Evolutionary conservation across 2,113 vertebrate genomes (phyloP).

Genomic region (Brachyhypopomus occidentalis): DNA sequence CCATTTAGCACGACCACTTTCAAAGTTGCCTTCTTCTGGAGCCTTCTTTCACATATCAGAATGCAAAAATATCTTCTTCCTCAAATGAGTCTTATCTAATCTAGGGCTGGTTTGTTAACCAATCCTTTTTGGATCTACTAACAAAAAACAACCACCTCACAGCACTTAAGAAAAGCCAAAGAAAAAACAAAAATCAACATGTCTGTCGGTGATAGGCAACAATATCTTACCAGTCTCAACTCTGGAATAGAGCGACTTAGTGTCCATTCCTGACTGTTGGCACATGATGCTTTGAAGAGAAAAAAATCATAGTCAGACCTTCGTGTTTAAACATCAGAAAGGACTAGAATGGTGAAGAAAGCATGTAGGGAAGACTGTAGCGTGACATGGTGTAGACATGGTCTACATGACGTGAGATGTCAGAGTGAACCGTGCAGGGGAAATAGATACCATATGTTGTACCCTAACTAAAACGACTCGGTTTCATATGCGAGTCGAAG

Average conservation of each 20-base stretch:
- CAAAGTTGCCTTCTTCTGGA: not conserved
- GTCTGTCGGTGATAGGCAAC: not conserved
- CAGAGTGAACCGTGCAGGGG: not conserved
- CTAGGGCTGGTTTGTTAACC: too few relatives aligned
- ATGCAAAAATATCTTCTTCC: not conserved
- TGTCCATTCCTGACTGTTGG: slow-evolving; percentile 96
- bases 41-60: not conserved
- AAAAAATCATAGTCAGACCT: slow-evolving; percentile 17
- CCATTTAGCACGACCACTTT: not conserved
- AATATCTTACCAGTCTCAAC: slow-evolving; percentile 85
- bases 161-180: not conserved
- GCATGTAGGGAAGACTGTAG: too few relatives aligned
- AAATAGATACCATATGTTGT: not conserved
- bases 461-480: not conserved
- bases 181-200: not conserved
- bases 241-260: slow-evolving; percentile 86
- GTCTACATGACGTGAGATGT: not conserved
- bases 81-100: not conserved
- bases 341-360: not conserved
- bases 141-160: not conserved
- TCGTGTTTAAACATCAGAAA: slow-evolving; percentile 5
- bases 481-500: not conserved
- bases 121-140: too few relatives aligned
- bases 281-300: slow-evolving; percentile 79
- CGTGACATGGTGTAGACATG: not conserved